Evolutionary conservation across 1,140 invertebrate species (phyloP).

Genomic region (Zeugodacus cucurbitae): DNA sequence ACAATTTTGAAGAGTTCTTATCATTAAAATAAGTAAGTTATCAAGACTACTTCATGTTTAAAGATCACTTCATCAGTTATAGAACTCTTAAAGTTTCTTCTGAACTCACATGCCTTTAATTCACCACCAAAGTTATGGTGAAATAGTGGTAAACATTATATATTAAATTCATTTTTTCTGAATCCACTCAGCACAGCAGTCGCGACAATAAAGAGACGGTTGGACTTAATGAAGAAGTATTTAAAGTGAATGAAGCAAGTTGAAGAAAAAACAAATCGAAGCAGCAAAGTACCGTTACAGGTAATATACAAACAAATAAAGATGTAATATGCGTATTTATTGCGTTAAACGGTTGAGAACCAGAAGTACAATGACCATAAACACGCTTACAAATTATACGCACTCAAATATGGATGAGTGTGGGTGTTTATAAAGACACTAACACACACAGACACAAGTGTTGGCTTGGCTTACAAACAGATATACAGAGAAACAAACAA

Average conservation of each 20-base stretch:
- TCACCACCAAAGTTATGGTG: neutral
- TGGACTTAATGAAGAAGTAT: neutral
- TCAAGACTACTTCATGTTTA: too few species aligned
- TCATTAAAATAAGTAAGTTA: too few species aligned
- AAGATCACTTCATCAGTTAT: too few species aligned
- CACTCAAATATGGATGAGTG: neutral
- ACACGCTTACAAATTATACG: slow-evolving; percentile 5
- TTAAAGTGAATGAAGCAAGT: neutral
- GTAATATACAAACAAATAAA: neutral
- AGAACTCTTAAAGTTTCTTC: too few species aligned
- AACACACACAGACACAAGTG: neutral
- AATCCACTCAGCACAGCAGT: neutral
- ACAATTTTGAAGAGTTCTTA: too few species aligned
- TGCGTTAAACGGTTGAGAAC: neutral
- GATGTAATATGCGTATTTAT: neutral
- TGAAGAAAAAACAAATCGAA: neutral
- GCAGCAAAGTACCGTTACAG: neutral
- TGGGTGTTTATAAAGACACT: neutral
- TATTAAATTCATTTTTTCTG: neutral
- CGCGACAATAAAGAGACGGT: neutral
- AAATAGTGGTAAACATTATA: neutral
- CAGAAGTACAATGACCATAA: neutral
- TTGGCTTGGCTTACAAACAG: neutral
- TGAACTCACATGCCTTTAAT: too few species aligned
- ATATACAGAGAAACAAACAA: neutral